Evolutionary conservation across 2,888 invertebrate genomes (phyloP).

Genomic region (Troglohyphantes excavatus): DNA sequence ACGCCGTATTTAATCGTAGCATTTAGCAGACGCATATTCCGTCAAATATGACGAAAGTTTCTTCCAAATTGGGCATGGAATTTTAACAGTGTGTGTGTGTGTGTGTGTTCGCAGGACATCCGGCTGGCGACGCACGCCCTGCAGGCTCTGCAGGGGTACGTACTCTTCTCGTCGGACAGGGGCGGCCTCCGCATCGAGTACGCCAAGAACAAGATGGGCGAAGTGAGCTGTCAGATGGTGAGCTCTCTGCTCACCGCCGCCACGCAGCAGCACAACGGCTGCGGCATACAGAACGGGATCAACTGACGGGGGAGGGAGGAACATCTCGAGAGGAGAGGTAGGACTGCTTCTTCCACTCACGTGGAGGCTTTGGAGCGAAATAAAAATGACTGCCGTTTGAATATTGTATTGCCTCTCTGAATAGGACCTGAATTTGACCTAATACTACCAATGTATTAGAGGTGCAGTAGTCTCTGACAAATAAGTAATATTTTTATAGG

Average conservation of each 20-base stretch:
- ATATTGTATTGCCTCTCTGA: too few species aligned
- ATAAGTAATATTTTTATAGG: too few species aligned
- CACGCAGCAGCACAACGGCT: constrained; percentile 47
- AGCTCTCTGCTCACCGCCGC: constrained; percentile 52
- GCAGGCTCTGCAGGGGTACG: constrained; percentile 96
- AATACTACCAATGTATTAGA: neutral
- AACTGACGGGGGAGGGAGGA: constrained; percentile 71
- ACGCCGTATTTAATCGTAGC: too few species aligned
- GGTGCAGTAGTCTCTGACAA: neutral
- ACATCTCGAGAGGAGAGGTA: too few species aligned
- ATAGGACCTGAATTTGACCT: too few species aligned
- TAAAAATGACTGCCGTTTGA: neutral
- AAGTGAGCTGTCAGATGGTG: constrained; percentile 83
- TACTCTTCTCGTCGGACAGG: constrained; percentile 96
- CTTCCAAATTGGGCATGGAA: too few species aligned
- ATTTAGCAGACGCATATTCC: too few species aligned
- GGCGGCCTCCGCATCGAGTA: constrained; percentile 99
- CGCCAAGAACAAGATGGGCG: constrained; percentile 99
- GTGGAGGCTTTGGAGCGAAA: neutral
- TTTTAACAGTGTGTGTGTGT: too few species aligned
- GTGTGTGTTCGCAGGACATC: constrained; percentile 86
- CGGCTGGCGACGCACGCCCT: constrained; percentile 95
- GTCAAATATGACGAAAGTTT: too few species aligned
- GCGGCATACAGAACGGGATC: constrained; percentile 72
- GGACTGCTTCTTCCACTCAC: neutral